Evolutionary conservation across 2,888 invertebrate genomes (phyloP).

Genomic region (Atherix ibis): DNA sequence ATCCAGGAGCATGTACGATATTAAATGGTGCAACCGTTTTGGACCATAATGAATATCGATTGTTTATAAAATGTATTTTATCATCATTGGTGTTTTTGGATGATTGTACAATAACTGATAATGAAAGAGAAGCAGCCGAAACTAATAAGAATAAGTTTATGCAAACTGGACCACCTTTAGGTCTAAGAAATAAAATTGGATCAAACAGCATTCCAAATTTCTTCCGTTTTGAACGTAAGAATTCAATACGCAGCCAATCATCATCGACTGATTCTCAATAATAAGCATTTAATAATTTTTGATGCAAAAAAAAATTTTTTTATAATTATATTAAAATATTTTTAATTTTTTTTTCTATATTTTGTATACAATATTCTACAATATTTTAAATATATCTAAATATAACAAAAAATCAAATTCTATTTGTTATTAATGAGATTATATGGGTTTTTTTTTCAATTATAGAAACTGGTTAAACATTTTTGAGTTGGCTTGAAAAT

Average conservation of each 20-base stretch:
- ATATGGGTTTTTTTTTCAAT: too few relatives aligned
- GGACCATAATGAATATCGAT: slow-evolving; percentile 5
- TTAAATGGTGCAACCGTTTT: slow-evolving; percentile 41
- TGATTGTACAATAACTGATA: slow-evolving; percentile 3
- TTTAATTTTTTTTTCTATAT: too few relatives aligned
- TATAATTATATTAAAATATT: too few relatives aligned
- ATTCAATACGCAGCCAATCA: background rate
- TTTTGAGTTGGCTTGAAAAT: too few relatives aligned
- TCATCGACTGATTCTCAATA: too few relatives aligned
- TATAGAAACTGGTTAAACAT: too few relatives aligned
- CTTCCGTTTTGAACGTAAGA: background rate
- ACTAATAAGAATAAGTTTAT: background rate
- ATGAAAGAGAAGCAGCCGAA: background rate
- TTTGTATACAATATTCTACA: too few relatives aligned
- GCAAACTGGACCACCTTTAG: background rate
- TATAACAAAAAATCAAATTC: too few relatives aligned
- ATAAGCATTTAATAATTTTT: too few relatives aligned
- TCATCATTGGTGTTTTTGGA: slow-evolving; percentile 6
- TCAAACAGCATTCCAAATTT: background rate
- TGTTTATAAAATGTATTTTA: slow-evolving; percentile 4
- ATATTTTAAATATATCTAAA: too few relatives aligned
- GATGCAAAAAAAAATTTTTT: too few relatives aligned
- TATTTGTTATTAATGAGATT: too few relatives aligned
- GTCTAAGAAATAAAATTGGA: background rate
- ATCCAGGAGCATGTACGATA: slow-evolving; percentile 53